Evolutionary conservation across 2,888 invertebrate genomes (phyloP), one percentile per base, ranked within the genome.

Genomic region (Tiliacea citrago): DNA sequence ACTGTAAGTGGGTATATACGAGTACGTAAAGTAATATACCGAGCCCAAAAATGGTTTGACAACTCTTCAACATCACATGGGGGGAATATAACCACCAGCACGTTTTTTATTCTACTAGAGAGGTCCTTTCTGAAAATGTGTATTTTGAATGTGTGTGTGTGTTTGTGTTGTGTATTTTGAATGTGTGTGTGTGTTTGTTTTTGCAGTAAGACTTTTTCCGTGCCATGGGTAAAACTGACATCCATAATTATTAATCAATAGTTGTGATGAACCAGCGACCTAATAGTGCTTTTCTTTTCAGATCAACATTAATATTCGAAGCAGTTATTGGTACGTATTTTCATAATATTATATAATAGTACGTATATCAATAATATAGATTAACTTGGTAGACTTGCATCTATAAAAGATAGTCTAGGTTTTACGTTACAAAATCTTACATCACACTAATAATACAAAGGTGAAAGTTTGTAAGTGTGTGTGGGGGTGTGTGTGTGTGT

Each of bases 321-420:
- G 65, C 81, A 81, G 84, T 72, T 87, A 86, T 91, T 90, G 88
- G 90, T 91, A 85, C 72, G 90, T 73, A 51, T 29, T 29, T 29
- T 21, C 0, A n/a, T n/a, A n/a, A n/a, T n/a, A n/a, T n/a, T n/a
- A n/a, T n/a, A n/a, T n/a, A n/a, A n/a, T n/a, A n/a, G n/a, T n/a
- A n/a, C n/a, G n/a, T n/a, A 29, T 8, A 16, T 29, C 24, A 29
- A 57, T 29, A 57, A 29, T 3, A 57, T 16, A 3, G 18, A 49
- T 45, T 47, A 7, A 16, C 9, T 13, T 49, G 13, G 9, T 49
- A 13, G 35, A 51, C 18, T 39, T 18, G 7, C 35, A 47, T 24
- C 16, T n/a, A 60, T 6, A 12, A 58, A 73, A 18, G 12, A n/a
- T 9, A 42, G 9, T 55, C 58, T 13, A 45, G 24, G 35, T 51